phyloP scores from a whole-genome alignment of 1,140 invertebrate species.

The Drosophila tsacasi region DNA sequence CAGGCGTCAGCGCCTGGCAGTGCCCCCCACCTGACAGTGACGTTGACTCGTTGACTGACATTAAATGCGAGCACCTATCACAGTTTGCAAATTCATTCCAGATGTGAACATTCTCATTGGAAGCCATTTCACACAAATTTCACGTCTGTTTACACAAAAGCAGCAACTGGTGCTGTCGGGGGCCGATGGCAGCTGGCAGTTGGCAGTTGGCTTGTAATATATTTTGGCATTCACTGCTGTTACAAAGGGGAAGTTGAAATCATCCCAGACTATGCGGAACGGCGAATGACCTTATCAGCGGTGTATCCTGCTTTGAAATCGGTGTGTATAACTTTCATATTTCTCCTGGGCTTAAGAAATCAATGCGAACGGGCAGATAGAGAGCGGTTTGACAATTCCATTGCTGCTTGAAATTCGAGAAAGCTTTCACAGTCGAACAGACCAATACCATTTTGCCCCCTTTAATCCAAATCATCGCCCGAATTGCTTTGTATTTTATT shows the following conservation, averaged over 20 bases:
- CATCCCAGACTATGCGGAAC: slow-evolving; percentile 1
- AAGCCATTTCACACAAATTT: slow-evolving; percentile 74
- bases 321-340: background rate
- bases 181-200: slow-evolving; percentile 2
- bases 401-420: background rate
- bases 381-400: background rate
- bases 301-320: background rate
- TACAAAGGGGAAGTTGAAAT: background rate
- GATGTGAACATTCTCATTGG: slow-evolving; percentile 76
- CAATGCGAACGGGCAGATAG: background rate
- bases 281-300: background rate
- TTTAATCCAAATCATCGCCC: background rate
- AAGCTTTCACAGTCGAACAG: background rate
- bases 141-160: slow-evolving; percentile 70
- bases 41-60: slow-evolving; percentile 71
- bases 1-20: slow-evolving; percentile 8
- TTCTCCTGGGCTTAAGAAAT: background rate
- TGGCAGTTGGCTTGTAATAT: slow-evolving; percentile 33
- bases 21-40: slow-evolving; percentile 52
- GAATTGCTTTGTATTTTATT: background rate
- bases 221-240: slow-evolving; percentile 37
- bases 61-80: slow-evolving; percentile 73
- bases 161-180: slow-evolving; percentile 65
- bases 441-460: background rate
- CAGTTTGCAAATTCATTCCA: slow-evolving; percentile 75